Conservation (phyloP, 2,113 vertebrate genomes). For the Lethenteron reissneri region DNA sequence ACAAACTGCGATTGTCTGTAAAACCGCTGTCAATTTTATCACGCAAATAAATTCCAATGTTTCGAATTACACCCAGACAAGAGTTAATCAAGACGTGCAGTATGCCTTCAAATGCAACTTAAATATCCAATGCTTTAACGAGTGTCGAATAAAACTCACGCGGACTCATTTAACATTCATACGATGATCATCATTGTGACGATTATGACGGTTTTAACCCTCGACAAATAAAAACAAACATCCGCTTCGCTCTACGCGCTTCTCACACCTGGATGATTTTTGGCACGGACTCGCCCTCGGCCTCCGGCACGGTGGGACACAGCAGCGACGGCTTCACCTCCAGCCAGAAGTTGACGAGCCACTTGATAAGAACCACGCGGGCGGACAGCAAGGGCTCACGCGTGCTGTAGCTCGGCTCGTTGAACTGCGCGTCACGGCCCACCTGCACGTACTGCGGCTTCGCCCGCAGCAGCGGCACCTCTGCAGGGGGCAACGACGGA, state of each 20-base stretch:
- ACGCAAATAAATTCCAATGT: no score
- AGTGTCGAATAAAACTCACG: neutral
- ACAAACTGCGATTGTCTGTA: no score
- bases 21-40: no score
- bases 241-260: no score
- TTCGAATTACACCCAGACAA: no score
- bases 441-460: constrained; percentile 74
- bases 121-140: neutral
- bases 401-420: constrained; percentile 68
- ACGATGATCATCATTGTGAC: no score
- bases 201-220: no score
- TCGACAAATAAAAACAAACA: no score
- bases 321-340: constrained; percentile 40
- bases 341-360: constrained; percentile 97
- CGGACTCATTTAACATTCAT: neutral
- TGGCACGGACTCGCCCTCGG: constrained; percentile 75
- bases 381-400: constrained; percentile 92
- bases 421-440: constrained; percentile 67
- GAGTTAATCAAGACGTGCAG: no score
- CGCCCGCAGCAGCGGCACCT: constrained; percentile 71
- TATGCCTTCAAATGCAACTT: no score
- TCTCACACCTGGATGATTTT: constrained; percentile 85
- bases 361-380: constrained; percentile 85
- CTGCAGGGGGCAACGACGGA: constrained; percentile 19
- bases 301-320: neutral